These are phyloP conservation scores for Drosophila aff. DNA, from an alignment of 1,140 invertebrate species.

Conservation along the genomic window DNA sequence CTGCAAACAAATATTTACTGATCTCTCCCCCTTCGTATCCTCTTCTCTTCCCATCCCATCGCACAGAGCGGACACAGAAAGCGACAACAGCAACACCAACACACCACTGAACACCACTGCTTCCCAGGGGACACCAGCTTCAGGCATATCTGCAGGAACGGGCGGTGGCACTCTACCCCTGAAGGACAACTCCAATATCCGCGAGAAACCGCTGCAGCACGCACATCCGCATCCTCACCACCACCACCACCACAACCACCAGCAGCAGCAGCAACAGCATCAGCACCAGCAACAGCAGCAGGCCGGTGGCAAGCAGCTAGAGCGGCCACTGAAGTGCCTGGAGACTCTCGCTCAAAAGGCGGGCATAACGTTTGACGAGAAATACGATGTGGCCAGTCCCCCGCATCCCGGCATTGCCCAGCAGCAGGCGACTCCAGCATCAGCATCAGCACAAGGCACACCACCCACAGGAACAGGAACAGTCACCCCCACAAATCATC, in stretches of 20 bases:
- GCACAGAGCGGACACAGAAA: constrained; percentile 76
- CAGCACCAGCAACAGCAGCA: constrained; percentile 51
- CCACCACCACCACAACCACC: constrained; percentile 32
- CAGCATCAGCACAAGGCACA: constrained; percentile 41
- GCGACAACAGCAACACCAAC: constrained; percentile 50
- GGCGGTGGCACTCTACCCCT: constrained; percentile 52
- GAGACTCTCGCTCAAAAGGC: constrained; percentile 89
- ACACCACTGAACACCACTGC: constrained; percentile 32
- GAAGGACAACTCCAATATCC: constrained; percentile 82
- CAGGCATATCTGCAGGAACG: constrained; percentile 31
- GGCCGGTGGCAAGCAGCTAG: constrained; percentile 56
- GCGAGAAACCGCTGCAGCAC: constrained; percentile 51
- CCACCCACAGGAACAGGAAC: background rate
- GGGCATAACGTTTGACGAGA: constrained; percentile 89
- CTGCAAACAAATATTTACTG: constrained; percentile 9
- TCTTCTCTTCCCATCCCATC: constrained; percentile 2
- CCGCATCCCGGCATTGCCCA: constrained; percentile 82
- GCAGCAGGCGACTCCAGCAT: constrained; percentile 51
- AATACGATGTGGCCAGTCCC: constrained; percentile 88
- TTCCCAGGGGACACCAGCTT: constrained; percentile 21
- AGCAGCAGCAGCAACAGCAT: constrained; percentile 29
- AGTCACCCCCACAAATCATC: constrained; percentile 28
- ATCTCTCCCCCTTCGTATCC: constrained; percentile 10
- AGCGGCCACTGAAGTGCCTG: constrained; percentile 88
- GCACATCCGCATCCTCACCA: constrained; percentile 38